Base-by-base conservation (phyloP, 2,797 vertebrate genomes). In the Siniperca obscura region DNA sequence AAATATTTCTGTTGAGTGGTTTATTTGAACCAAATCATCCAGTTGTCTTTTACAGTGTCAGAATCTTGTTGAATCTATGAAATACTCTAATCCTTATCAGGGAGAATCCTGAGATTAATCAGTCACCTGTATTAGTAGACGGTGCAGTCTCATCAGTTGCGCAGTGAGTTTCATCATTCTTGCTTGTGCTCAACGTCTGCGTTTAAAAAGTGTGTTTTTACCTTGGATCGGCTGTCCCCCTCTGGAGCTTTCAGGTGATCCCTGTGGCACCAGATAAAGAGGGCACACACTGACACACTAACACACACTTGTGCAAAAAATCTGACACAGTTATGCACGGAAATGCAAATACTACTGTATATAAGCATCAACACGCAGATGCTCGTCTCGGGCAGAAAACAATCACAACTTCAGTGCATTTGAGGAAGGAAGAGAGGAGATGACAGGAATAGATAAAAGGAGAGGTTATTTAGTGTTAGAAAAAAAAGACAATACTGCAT, bases 281-380 rank as follows among this genome's bases (percentile, higher is more conserved):
- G 93, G 94, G 92, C 92, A 93, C 86, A 91, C 89, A 89, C 89
- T 95, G 95, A 95, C 96, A 96, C 93, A 95, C 94, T 95, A 94
- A 96, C 95, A 95, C 94, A 93, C 90, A 95, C 92, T 94, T 56
- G 73, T 25, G 36, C 50, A 86, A 81, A 66, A 78, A 76, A 85
- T 85, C 48, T 94, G 93, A 94, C 92, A 93, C 93, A 94, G 88
- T 90, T 92, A 80, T 85, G 76, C 88, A 71, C 89, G 89, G 91
- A 93, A 91, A 84, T 3, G 50, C 80, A 78, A 81, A 85, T 70
- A 86, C 91, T 89, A 70, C 67, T 52, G 69, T 70, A 61, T 61
- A 69, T 78, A 70, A 60, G 30, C 78, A 75, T 53, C 65, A 59
- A 64, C 40, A n/a, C 13, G 68, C 79, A 83, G 79, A 72, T 38